phyloP scores from a whole-genome alignment of 2,888 invertebrate species.

The Lucinisca nassula region DNA sequence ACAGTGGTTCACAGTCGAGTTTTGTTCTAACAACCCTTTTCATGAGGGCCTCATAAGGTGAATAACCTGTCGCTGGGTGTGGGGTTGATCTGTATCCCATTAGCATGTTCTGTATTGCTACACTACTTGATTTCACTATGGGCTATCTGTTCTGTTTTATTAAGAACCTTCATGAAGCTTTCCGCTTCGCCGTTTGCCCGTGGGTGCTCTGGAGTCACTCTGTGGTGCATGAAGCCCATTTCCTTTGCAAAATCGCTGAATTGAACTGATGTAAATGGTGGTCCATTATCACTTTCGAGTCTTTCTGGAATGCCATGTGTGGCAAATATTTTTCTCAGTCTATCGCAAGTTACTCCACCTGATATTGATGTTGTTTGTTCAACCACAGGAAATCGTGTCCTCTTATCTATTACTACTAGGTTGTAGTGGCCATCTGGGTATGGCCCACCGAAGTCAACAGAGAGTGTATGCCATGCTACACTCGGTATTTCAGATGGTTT shows the following conservation, averaged over 20 bases:
- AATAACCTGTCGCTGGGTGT: no score
- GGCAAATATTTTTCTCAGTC: no score
- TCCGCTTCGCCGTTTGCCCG: no score
- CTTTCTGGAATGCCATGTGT: slow-evolving; percentile 28
- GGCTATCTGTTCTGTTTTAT: no score
- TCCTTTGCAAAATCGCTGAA: slow-evolving; percentile 26
- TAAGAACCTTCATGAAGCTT: no score
- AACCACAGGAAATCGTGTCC: slow-evolving; percentile 13
- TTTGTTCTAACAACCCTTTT: slow-evolving; percentile 32
- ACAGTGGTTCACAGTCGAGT: not conserved
- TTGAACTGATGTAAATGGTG: no score
- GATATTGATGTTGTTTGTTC: slow-evolving; percentile 16
- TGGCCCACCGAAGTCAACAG: no score
- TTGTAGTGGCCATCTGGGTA: no score
- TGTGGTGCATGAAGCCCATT: no score
- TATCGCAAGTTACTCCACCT: not conserved
- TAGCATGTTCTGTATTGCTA: not conserved
- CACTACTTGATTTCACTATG: slow-evolving; percentile 9
- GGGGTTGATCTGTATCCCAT: slow-evolving; percentile 42
- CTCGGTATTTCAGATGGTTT: slow-evolving; percentile 36
- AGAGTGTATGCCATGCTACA: not conserved
- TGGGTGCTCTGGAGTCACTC: no score
- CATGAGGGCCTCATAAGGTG: no score
- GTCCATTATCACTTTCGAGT: no score
- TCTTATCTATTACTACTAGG: not conserved